A percentile compares a stretch with the other conserved stretches of the same genome.
Conservation (phyloP, 2,888 invertebrate species). For the Rotaria socialis region DNA sequence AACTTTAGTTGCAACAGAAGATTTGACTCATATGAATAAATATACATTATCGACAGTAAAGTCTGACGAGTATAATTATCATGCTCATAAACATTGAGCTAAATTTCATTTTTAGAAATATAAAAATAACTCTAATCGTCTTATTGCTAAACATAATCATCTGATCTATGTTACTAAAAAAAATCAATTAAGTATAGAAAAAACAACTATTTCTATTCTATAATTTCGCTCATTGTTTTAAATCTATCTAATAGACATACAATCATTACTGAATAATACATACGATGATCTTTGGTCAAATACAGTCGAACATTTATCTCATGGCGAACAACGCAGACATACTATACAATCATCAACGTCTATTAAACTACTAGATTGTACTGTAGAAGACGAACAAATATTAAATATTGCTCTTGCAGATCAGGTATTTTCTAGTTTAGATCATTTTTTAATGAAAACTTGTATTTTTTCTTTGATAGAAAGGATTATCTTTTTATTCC, state of each 20-base stretch:
- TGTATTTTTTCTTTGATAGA: neutral
- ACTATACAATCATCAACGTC: neutral
- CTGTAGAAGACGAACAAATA: neutral
- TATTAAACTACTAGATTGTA: slow-evolving; percentile 5
- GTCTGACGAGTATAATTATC: neutral
- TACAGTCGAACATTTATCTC: neutral
- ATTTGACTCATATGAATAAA: slow-evolving; percentile 33
- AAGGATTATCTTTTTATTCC: neutral
- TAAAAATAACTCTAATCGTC: neutral
- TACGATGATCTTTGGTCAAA: slow-evolving; percentile 14
- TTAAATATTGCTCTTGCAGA: neutral
- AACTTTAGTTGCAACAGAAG: neutral
- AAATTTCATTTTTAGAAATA: neutral
- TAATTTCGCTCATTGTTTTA: neutral
- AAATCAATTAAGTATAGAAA: neutral
- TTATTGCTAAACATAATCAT: neutral
- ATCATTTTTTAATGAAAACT: no score
- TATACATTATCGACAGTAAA: slow-evolving; percentile 35
- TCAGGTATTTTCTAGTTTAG: neutral
- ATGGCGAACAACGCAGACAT: neutral
- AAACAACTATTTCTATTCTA: no score
- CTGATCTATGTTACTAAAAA: neutral
- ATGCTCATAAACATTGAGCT: neutral
- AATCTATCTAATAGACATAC: neutral
- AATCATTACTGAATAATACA: neutral